phyloP scores from a whole-genome alignment of 1,140 invertebrate genomes.

The Tigriopus japonicus region DNA sequence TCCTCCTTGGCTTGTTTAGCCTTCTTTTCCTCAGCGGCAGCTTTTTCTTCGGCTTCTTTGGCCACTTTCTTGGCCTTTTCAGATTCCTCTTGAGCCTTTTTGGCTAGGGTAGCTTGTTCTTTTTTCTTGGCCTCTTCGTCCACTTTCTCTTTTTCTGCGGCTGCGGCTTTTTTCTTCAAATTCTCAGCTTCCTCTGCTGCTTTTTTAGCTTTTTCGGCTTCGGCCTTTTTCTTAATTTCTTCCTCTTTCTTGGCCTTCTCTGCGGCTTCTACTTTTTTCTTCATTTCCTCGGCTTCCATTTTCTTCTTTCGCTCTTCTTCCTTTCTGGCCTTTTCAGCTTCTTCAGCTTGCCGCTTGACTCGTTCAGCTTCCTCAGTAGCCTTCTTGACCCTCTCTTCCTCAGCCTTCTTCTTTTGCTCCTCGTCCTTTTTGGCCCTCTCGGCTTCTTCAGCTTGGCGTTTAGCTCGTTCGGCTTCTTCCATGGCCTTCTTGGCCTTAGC shows the following conservation, averaged over 20 bases:
- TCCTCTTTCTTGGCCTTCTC: not conserved
- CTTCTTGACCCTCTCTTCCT: conserved; percentile 1
- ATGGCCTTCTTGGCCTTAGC: conserved; percentile 3
- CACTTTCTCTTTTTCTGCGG: not conserved
- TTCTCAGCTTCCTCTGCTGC: conserved; percentile 2
- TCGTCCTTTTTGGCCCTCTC: not conserved
- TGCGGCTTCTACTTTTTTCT: not conserved
- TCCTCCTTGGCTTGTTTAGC: not conserved
- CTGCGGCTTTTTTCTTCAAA: not conserved
- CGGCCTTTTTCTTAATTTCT: not conserved
- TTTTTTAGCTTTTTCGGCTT: not conserved
- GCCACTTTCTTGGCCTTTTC: conserved; percentile 1
- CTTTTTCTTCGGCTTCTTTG: not conserved
- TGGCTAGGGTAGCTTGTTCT: not conserved
- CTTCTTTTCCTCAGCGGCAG: not conserved
- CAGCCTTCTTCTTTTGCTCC: not conserved
- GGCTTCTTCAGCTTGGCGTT: not conserved
- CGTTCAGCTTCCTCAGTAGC: not conserved
- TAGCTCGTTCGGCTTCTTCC: conserved; percentile 1
- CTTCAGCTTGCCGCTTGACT: not conserved
- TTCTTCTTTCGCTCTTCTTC: conserved; percentile 6
- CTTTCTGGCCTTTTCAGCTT: not conserved
- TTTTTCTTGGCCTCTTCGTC: not conserved
- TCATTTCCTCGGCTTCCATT: not conserved
- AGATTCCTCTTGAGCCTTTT: not conserved